Conservation (phyloP, 2,113 vertebrate species). For the Pelmatolapia mariae region DNA sequence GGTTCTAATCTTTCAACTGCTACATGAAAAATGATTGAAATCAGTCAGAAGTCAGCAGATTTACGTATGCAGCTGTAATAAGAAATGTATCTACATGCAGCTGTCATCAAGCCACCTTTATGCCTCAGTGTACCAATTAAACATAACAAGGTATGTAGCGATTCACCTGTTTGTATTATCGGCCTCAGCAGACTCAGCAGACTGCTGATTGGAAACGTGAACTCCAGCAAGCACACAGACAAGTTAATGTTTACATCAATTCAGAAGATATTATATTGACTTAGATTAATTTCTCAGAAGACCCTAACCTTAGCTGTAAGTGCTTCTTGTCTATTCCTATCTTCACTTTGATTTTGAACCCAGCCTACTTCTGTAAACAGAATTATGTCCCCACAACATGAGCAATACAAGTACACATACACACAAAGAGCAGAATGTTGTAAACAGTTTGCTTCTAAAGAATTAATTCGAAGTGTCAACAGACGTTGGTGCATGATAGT, state of each 20-base stretch:
- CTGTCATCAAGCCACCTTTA: slow-evolving; percentile 14
- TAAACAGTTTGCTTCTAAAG: background rate
- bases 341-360: background rate
- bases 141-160: background rate
- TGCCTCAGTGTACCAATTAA: slow-evolving; percentile 39
- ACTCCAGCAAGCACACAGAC: background rate
- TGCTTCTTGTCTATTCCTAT: background rate
- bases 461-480: background rate
- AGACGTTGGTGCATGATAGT: background rate
- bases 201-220: background rate
- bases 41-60: background rate
- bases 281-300: background rate
- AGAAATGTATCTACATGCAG: slow-evolving; percentile 6
- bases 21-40: background rate
- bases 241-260: background rate
- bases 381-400: background rate
- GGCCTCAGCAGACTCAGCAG: background rate
- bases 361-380: background rate
- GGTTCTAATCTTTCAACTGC: background rate
- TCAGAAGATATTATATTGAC: background rate
- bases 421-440: background rate
- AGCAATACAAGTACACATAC: background rate
- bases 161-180: slow-evolving; percentile 12
- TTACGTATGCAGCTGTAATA: background rate
- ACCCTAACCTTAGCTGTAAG: background rate